These are phyloP conservation scores for Conops quadrifasciatus DNA, from an alignment of 2,888 invertebrate species.

Conservation along the genomic window DNA sequence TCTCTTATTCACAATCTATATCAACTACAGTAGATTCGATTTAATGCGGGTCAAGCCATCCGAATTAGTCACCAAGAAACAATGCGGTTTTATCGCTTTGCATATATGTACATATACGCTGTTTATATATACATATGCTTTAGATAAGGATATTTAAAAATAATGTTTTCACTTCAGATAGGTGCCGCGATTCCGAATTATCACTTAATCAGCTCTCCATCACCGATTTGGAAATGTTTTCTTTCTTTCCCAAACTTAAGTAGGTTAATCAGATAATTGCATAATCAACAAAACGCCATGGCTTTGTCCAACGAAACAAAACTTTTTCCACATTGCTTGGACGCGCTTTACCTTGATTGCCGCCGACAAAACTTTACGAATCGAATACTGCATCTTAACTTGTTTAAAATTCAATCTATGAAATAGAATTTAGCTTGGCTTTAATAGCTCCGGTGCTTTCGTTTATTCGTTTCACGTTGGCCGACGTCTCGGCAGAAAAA, in stretches of 20 bases:
- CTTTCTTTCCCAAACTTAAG: background rate
- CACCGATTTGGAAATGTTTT: background rate
- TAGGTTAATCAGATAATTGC: slow-evolving; percentile 52
- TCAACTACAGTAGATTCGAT: no score
- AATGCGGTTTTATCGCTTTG: no score
- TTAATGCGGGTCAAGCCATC: no score
- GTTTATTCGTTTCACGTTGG: slow-evolving; percentile 13
- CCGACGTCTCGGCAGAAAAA: slow-evolving; percentile 13
- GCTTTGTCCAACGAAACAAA: slow-evolving; percentile 24
- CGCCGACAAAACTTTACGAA: slow-evolving; percentile 50
- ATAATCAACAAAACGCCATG: slow-evolving; percentile 49
- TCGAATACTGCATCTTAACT: slow-evolving; percentile 56
- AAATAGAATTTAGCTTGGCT: slow-evolving; percentile 38
- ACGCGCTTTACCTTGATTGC: slow-evolving; percentile 51
- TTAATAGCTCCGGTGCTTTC: slow-evolving; percentile 15
- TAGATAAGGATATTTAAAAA: no score
- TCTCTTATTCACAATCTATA: no score
- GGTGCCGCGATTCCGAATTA: no score
- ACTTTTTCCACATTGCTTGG: slow-evolving; percentile 31
- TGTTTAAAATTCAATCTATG: slow-evolving; percentile 35
- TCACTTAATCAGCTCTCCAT: no score
- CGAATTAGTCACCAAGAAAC: no score
- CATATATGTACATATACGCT: no score
- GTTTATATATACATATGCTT: no score
- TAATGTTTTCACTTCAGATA: no score